phyloP scores from a whole-genome alignment of 2,888 invertebrate species.

The Plebejus melissa region DNA sequence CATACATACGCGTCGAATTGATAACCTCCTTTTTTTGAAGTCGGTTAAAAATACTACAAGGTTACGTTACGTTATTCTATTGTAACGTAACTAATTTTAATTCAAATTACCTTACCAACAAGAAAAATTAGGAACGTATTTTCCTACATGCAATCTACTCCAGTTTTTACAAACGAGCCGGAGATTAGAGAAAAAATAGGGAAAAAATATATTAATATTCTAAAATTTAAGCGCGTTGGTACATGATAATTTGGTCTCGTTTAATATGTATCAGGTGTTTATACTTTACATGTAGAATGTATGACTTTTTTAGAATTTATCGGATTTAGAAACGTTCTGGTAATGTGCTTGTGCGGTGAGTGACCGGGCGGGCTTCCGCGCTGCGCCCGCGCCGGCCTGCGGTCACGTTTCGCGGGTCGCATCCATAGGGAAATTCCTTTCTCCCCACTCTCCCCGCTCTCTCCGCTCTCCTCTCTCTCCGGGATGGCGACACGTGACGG shows the following conservation, averaged over 20 bases:
- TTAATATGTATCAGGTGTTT: conserved; percentile 33
- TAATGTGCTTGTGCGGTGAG: conserved; percentile 45
- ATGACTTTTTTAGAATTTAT: conserved; percentile 34
- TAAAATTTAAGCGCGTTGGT: conserved; percentile 5
- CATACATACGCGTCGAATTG: too few species aligned
- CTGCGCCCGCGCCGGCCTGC: conserved; percentile 33
- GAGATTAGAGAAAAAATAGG: not conserved
- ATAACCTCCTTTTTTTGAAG: too few species aligned
- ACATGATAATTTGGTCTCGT: not conserved
- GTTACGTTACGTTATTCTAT: too few species aligned
- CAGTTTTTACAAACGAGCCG: not conserved
- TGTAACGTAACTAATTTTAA: not conserved
- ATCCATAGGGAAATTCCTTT: conserved; percentile 10
- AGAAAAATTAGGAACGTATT: not conserved
- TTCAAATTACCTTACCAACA: not conserved
- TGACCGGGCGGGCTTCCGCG: conserved; percentile 48
- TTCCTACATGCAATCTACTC: not conserved
- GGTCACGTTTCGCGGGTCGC: conserved; percentile 27
- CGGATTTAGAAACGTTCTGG: conserved; percentile 33
- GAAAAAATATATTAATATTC: conserved; percentile 6
- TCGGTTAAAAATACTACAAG: too few species aligned
- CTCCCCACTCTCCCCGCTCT: conserved; percentile 16
- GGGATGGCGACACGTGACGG: conserved; percentile 12
- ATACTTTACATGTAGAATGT: conserved; percentile 35
- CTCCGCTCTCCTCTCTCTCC: not conserved